phyloP scores from a whole-genome alignment of 2,113 vertebrate genomes.

The Gymnogyps californianus region DNA sequence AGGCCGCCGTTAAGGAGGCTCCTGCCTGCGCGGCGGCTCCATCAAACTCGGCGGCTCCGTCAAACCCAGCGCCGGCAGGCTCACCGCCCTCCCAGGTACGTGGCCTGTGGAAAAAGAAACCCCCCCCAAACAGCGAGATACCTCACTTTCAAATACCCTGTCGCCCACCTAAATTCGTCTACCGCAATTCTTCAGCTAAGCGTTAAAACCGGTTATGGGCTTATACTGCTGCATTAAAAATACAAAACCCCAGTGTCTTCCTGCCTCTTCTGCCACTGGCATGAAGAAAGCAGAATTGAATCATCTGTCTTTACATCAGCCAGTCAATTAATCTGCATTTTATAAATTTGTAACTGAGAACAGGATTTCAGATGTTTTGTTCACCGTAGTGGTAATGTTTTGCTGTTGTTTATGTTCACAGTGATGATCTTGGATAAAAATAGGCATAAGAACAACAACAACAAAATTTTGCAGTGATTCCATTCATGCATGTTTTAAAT shows the following conservation, averaged over 20 bases:
- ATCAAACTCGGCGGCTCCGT: too few relatives aligned
- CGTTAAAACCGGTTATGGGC: neutral
- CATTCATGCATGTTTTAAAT: neutral
- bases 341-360: neutral
- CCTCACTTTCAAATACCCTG: neutral
- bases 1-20: conserved; percentile 40
- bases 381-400: neutral
- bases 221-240: neutral
- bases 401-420: neutral
- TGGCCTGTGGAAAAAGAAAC: neutral
- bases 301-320: neutral
- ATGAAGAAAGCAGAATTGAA: neutral
- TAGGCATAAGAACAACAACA: rapidly evolving
- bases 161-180: neutral
- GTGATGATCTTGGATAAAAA: neutral
- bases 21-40: neutral
- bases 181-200: neutral
- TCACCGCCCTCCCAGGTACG: neutral
- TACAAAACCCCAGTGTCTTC: neutral
- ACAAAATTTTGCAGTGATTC: neutral
- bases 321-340: neutral
- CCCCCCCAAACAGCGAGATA: rapidly evolving
- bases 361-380: neutral
- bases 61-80: neutral
- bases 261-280: neutral